Base-by-base conservation (phyloP, 2,888 invertebrate species). In the Acleris emargana region DNA sequence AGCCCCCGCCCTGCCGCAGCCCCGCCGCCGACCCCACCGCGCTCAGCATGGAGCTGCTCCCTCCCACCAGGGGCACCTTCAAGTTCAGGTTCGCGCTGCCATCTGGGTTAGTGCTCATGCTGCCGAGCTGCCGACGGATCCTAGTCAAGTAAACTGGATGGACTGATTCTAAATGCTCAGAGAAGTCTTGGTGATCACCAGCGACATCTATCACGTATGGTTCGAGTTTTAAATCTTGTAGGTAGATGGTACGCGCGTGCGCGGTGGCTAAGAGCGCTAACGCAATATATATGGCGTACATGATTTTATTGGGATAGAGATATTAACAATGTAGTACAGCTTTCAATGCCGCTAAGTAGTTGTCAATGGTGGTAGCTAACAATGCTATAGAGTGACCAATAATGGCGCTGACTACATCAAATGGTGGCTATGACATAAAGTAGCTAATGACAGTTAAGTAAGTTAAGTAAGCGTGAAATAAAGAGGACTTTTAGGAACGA, bases 71-170 rank as follows among this genome's bases (percentile, higher is more conserved):
- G 2, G 73, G 73, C 17, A 72, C 38, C 51, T 70, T 69, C 4
- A 66, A 58, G 60, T 62, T 68, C 9, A 69, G 18, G 51, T 71
- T 72, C 0, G 20, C 18, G 17, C 50, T 62, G 43, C 71, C 71
- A 67, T 69, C 71, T 9, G 72, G 68, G 45, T 72, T 71, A 3
- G 70, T 67, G 49, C 58, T 67, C 59, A 69, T 54, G 18, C 47
- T 62, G n/a, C 67, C 63, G 25, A 60, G 47, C 32, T 68, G 62
- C 22, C 67, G 62, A 16, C 68, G 59, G 16, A 60, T 63, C n/a
- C 67, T 42, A n/a, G 45, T 60, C n/a, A 66, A 20, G 22, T 54
- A 58, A 5, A 18, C 51, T 18, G 60, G 66, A 38, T 66, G 57
- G 6, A 62, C 45, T 0, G 45, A 28, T 32, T 58, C 58, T 9